phyloP scores from a whole-genome alignment of 2,797 vertebrate species.

The Chelonia mydas region DNA sequence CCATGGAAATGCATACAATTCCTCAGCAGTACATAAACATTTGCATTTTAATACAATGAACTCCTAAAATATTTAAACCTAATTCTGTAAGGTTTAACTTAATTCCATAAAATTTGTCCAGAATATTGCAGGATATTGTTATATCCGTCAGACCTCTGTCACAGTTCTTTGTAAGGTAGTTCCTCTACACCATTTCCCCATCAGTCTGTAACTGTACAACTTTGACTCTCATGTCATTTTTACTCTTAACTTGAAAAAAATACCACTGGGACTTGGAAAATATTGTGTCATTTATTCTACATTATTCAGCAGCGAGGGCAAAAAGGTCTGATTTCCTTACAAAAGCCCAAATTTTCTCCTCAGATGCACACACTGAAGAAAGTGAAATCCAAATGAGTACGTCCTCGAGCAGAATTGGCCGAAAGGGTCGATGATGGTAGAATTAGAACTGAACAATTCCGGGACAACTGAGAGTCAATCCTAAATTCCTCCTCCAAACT shows the following conservation, averaged over 20 bases:
- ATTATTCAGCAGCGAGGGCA: background rate
- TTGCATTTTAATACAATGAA: background rate
- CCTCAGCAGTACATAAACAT: background rate
- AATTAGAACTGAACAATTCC: background rate
- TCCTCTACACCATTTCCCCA: background rate
- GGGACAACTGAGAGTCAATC: background rate
- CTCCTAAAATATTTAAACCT: background rate
- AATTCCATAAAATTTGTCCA: background rate
- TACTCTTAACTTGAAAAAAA: slow-evolving; percentile 3
- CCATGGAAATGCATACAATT: background rate
- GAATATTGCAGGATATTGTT: background rate
- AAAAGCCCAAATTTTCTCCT: background rate
- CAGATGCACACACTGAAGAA: background rate
- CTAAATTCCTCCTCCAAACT: background rate
- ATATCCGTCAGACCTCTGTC: background rate
- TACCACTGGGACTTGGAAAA: background rate
- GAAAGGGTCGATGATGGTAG: background rate
- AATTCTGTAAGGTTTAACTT: background rate
- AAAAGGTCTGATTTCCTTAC: background rate
- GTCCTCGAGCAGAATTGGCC: background rate
- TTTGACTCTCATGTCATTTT: background rate
- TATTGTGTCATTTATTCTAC: background rate
- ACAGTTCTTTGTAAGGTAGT: background rate
- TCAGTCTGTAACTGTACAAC: background rate
- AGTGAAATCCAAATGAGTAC: background rate